Conservation (phyloP, 2,797 vertebrate genomes). For the Cryptoblepharus egeriae region DNA sequence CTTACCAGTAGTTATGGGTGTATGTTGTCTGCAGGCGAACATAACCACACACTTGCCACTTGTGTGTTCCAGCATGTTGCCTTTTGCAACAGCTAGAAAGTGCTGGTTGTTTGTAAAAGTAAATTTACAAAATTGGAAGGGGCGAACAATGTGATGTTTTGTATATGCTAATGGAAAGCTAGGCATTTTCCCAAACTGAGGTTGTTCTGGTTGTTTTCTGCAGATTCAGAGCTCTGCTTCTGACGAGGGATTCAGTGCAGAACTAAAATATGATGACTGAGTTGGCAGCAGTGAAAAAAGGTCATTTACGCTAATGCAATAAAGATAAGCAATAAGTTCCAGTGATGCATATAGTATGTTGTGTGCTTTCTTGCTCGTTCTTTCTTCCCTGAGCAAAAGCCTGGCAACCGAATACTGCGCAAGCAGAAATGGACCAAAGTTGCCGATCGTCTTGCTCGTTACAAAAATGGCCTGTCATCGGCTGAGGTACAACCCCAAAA, state of each 20-base stretch:
- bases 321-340: slow-evolving; percentile 74
- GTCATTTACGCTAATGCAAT: slow-evolving; percentile 73
- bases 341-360: slow-evolving; percentile 69
- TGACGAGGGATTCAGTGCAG: slow-evolving; percentile 67
- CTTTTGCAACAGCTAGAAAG: too few relatives aligned
- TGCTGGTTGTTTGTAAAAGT: not conserved
- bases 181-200: not conserved
- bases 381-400: slow-evolving; percentile 71
- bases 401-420: slow-evolving; percentile 50
- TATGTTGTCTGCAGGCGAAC: too few relatives aligned
- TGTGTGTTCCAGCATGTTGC: too few relatives aligned
- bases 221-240: slow-evolving; percentile 60
- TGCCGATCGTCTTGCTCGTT: slow-evolving; percentile 41
- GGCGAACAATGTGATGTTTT: slow-evolving; percentile 8
- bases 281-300: slow-evolving; percentile 68
- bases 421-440: slow-evolving; percentile 54
- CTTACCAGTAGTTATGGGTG: too few relatives aligned
- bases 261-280: slow-evolving; percentile 76
- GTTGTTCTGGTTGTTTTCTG: slow-evolving; percentile 58
- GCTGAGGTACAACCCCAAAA: slow-evolving; percentile 15
- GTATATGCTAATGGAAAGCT: slow-evolving; percentile 8
- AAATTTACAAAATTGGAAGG: not conserved
- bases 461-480: slow-evolving; percentile 5
- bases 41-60: too few relatives aligned
- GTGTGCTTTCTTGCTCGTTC: slow-evolving; percentile 62